A percentile compares a stretch with the other conserved stretches of the same genome.
Conservation (phyloP, 2,888 invertebrate species). For the Drosophila siamana region DNA sequence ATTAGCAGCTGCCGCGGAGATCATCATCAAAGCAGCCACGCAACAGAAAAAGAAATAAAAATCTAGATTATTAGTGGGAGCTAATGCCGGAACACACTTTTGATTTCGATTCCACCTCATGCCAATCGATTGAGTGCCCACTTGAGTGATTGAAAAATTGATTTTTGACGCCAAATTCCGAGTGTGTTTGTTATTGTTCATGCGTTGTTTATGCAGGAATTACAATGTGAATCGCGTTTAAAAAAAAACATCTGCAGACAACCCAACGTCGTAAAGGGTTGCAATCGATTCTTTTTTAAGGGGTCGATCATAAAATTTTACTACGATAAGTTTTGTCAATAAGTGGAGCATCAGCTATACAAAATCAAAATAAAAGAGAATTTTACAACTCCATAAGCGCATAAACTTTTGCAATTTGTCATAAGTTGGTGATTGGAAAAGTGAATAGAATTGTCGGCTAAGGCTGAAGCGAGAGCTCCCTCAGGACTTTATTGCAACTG, state of each 20-base stretch:
- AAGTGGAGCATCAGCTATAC: conserved; percentile 29
- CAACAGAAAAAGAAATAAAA: conserved; percentile 29
- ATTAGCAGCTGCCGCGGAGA: conserved; percentile 64
- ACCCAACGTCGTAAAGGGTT: too few relatives aligned
- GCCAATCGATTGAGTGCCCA: conserved; percentile 57
- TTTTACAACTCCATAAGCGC: conserved; percentile 9
- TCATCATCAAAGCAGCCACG: conserved; percentile 54
- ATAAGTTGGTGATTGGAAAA: conserved; percentile 4
- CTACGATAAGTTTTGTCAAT: conserved; percentile 10
- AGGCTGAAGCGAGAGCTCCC: conserved; percentile 1
- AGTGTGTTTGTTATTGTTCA: conserved; percentile 24
- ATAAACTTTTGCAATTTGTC: conserved; percentile 26
- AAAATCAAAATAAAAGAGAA: conserved; percentile 9
- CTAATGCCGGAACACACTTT: conserved; percentile 52
- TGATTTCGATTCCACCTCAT: conserved; percentile 16
- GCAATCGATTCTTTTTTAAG: neutral
- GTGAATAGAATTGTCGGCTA: conserved; percentile 21
- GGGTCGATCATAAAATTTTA: neutral
- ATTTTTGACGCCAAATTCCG: conserved; percentile 43
- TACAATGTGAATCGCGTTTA: conserved; percentile 25
- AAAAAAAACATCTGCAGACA: conserved; percentile 8
- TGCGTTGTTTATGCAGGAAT: conserved; percentile 39
- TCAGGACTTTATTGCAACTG: conserved; percentile 15
- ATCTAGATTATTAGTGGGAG: conserved; percentile 57
- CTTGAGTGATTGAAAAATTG: conserved; percentile 63